Evolutionary conservation across 2,113 vertebrate species (phyloP), one percentile per base, ranked within the genome.

Genomic region (Platanista minor): DNA sequence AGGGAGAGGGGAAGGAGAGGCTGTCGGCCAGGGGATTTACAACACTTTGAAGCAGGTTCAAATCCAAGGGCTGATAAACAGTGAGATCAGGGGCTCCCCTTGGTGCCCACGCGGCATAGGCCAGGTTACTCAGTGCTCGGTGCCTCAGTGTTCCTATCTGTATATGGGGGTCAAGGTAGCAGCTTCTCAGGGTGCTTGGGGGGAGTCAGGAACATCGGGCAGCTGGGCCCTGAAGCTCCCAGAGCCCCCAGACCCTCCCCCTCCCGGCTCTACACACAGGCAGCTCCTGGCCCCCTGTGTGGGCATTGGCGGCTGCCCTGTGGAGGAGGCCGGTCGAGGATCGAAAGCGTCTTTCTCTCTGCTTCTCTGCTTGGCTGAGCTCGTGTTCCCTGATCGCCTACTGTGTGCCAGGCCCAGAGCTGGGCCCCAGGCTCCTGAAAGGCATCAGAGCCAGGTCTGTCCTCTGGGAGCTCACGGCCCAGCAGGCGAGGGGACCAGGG

Each of bases 11-110:
- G 46, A n/a, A 25, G 13, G 43, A 20, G 17, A 27, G 3, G 18
- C 6, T 6, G 54, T 12, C 0, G 3, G 17, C 5, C 0, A 0
- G 39, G 62, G 27, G 4, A 27, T 12, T 2, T 10, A 18, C 46
- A 1, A 0, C 25, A 15, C 46, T 36, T 11, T 0, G 72, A 17
- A 10, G 87, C 82, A 18, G 25, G 46, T 31, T 5, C 29, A 5
- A 4, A 18, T 27, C 25, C 4, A 1, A 54, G 31, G 2, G 11
- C 80, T 27, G 49, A 4, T 18, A 1, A 57, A 18, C 75, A 62
- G 41, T 1, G 9, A 41, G 52, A 39, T 59, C 36, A 0, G 0
- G 31, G 49, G 3, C 8, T 62, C 10, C 6, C 64, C 12, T 31
- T 1, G 8, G 64, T 3, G 36, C 43, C 14, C 46, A 0, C 1